Conservation (phyloP, 2,797 vertebrate genomes). For the Antennarius maculatus region DNA sequence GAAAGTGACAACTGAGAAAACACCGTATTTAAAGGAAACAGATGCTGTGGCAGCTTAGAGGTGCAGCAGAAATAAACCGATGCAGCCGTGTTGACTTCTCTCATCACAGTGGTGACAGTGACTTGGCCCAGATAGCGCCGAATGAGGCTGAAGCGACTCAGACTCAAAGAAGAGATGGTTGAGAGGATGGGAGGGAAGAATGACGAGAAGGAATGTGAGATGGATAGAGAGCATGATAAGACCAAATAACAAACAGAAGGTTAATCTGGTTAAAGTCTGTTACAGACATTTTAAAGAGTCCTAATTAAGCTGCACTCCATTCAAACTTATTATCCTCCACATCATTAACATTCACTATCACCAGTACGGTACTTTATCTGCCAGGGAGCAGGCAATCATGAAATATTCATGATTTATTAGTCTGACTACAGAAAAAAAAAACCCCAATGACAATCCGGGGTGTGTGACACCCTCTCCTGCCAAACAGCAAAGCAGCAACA, state of each 20-base stretch:
- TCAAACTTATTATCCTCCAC: constrained; percentile 75
- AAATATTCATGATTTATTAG: constrained; percentile 85
- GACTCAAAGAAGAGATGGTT: neutral
- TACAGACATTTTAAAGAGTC: constrained; percentile 66
- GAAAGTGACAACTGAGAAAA: constrained; percentile 10
- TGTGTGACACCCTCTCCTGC: constrained; percentile 57
- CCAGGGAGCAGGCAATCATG: constrained; percentile 72
- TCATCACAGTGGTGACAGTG: constrained; percentile 18
- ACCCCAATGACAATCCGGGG: constrained; percentile 68
- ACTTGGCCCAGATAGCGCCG: constrained; percentile 19
- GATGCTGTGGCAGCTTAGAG: neutral
- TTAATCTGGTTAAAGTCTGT: constrained; percentile 45
- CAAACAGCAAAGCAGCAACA: constrained; percentile 38
- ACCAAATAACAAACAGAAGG: constrained; percentile 57
- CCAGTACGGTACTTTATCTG: constrained; percentile 67
- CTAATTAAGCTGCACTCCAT: constrained; percentile 75
- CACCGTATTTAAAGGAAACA: neutral
- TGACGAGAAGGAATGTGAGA: constrained; percentile 30
- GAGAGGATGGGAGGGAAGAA: constrained; percentile 5
- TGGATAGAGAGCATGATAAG: constrained; percentile 57
- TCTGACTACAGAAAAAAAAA: constrained; percentile 77
- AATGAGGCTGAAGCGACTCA: neutral
- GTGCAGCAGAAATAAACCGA: constrained; percentile 6
- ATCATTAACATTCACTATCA: constrained; percentile 79
- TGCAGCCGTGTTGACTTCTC: constrained; percentile 14